A percentile compares a stretch with the other conserved stretches of the same genome.
Conservation (phyloP, 2,113 vertebrate species). For the Microtus ochrogaster region DNA sequence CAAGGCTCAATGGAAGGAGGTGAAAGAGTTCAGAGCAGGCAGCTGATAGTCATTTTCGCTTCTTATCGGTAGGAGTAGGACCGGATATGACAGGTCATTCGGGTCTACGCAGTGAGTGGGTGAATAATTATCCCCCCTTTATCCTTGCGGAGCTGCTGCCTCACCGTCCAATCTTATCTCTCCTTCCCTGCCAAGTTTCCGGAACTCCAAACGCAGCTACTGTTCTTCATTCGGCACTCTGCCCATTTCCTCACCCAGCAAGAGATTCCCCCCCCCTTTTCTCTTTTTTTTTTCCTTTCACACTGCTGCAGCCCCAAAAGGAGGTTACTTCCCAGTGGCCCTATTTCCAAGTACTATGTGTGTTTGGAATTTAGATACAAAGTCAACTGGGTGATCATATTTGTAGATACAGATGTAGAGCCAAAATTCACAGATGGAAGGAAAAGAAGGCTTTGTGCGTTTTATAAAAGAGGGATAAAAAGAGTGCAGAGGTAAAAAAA, state of each 20-base stretch:
- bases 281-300: fast-evolving
- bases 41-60: background rate
- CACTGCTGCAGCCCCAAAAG: background rate
- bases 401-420: background rate
- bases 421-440: background rate
- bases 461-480: background rate
- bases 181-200: background rate
- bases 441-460: background rate
- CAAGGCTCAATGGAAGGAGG: background rate
- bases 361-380: background rate
- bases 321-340: background rate
- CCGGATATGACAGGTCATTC: background rate
- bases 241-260: background rate
- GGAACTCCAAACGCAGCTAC: background rate
- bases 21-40: background rate
- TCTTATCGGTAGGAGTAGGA: background rate
- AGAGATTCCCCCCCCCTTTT: background rate
- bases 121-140: background rate
- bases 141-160: background rate
- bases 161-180: background rate
- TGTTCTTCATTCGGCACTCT: background rate
- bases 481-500: background rate
- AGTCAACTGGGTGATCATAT: background rate
- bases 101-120: background rate
- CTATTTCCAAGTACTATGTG: background rate